Evolutionary conservation across 2,888 invertebrate species (phyloP).

Genomic region (Drosophila longiperda): DNA sequence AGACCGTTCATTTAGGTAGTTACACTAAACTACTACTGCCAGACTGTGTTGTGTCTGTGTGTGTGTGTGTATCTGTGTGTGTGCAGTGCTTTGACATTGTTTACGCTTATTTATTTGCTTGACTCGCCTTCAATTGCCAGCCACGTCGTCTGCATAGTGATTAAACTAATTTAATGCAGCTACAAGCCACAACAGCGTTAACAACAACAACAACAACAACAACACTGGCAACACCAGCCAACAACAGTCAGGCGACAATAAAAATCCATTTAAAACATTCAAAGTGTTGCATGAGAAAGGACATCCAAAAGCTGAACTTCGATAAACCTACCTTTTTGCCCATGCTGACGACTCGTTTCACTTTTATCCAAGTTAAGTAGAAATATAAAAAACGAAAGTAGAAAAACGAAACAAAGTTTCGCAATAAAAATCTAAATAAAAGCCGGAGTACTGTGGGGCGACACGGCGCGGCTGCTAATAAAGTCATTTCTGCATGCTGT

Average conservation of each 20-base stretch:
- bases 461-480: constrained; percentile 62
- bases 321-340: constrained; percentile 27
- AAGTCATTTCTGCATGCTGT: constrained; percentile 75
- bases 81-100: constrained; percentile 78
- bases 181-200: constrained; percentile 45
- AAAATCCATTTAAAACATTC: constrained; percentile 80
- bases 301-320: constrained; percentile 47
- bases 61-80: constrained; percentile 5
- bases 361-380: constrained; percentile 6
- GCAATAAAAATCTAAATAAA: constrained; percentile 78
- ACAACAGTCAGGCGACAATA: constrained; percentile 48
- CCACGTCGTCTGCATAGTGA: constrained; percentile 59
- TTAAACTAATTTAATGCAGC: constrained; percentile 80
- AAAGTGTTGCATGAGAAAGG: constrained; percentile 77
- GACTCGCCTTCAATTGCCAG: constrained; percentile 23
- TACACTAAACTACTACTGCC: constrained; percentile 24
- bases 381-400: constrained; percentile 46
- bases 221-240: constrained; percentile 14
- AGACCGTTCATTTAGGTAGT: constrained; percentile 33
- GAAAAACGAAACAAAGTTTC: constrained; percentile 72
- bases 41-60: not conserved
- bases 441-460: constrained; percentile 42
- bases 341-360: not conserved
- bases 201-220: constrained; percentile 26
- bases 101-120: constrained; percentile 75